phyloP scores from a whole-genome alignment of 1,140 invertebrate genomes.

The Paraescarpia echinospica region DNA sequence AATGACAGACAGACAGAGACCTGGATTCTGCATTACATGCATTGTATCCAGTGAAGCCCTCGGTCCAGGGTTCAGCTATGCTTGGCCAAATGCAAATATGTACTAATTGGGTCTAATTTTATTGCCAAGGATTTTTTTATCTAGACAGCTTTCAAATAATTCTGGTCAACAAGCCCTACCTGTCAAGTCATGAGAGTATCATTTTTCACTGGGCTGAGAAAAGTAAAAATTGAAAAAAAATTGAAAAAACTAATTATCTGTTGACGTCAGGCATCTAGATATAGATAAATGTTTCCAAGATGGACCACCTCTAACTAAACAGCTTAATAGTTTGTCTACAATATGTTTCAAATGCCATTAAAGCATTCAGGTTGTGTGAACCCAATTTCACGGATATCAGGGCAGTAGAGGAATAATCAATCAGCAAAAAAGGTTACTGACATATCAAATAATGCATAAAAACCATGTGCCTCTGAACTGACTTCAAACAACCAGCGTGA shows the following conservation, averaged over 20 bases:
- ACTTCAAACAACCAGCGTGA: neutral
- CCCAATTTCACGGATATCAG: neutral
- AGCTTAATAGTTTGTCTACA: neutral
- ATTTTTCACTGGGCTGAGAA: neutral
- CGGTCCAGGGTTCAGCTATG: neutral
- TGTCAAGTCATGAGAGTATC: neutral
- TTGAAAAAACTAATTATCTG: neutral
- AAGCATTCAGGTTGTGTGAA: neutral
- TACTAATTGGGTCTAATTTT: neutral
- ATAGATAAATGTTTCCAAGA: neutral
- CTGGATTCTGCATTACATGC: neutral
- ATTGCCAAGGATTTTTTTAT: neutral
- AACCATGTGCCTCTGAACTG: neutral
- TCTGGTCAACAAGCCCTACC: neutral
- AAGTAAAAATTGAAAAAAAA: neutral
- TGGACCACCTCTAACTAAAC: neutral
- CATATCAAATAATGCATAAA: constrained; percentile 2
- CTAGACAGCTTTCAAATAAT: neutral
- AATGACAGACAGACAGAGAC: too few species aligned
- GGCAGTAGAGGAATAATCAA: neutral
- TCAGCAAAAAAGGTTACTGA: neutral
- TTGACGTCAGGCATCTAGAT: neutral
- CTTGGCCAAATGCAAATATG: neutral
- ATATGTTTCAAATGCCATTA: neutral
- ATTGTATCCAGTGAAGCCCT: neutral